Base-by-base conservation (phyloP, 1,140 invertebrate genomes). In the Idris sp. region DNA sequence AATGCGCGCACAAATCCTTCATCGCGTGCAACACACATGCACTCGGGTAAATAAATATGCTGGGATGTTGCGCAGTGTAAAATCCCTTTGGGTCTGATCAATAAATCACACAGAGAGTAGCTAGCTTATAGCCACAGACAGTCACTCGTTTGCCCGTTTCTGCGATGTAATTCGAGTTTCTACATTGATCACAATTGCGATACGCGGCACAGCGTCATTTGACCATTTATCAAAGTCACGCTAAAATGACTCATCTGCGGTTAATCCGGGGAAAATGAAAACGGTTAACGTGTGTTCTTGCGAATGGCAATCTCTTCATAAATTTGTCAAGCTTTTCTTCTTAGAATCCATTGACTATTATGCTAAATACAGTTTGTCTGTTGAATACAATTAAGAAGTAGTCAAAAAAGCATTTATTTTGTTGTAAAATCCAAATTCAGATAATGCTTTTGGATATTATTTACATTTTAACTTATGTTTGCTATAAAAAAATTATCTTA, bases 121-220 rank as follows among this genome's bases (percentile, higher is more conserved):
- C 13, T 61, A 61, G 71, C 62, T 62, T 49, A 41, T 59, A 67
- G 48, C 62, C 71, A 26, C 71, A 67, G 59, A 65, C 56, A 67
- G 71, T 74, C 48, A 74, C 54, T 67, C 73, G 62, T 67, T 78
- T 65, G 72, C 61, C 54, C 64, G 71, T 76, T 79, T 76, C 74
- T 76, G 74, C 44, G 59, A 43, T 71, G 69, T 74, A 76, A 76
- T 79, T 79, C 71, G 69, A 74, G 72, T 74, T 74, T 54, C 77
- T 74, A 72, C 74, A 76, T 76, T 74, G 77, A 79, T 79, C 77
- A 79, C 67, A 73, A 59, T 68, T 49, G 65, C 54, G 64, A 69
- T 49, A 61, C 65, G 64, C 59, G n/a, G n/a, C n/a, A n/a, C n/a
- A n/a, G n/a, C n/a, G n/a, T n/a, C 64, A 64, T 76, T 79, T 72